phyloP scores from a whole-genome alignment of 1,140 invertebrate genomes.

The Catajapyx aquilonaris region DNA sequence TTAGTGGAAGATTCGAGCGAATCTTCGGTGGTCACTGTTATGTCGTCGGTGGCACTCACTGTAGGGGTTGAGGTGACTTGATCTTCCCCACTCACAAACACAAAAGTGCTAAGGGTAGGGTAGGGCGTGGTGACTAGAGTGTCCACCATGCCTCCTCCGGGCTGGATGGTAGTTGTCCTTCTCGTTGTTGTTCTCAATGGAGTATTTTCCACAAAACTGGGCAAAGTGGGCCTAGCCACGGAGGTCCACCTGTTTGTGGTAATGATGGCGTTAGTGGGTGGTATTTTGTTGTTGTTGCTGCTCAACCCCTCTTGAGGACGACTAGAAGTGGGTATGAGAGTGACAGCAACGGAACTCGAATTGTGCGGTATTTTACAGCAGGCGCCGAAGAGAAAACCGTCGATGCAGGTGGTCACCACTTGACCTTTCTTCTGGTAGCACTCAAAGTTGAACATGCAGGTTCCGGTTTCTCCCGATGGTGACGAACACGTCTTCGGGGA shows the following conservation, averaged over 20 bases:
- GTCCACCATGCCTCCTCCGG: too few relatives aligned
- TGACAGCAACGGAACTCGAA: too few relatives aligned
- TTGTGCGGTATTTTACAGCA: slow-evolving; percentile 55
- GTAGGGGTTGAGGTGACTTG: too few relatives aligned
- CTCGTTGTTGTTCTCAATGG: background rate
- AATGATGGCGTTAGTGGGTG: background rate
- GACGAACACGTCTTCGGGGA: background rate
- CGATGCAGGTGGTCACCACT: slow-evolving; percentile 73
- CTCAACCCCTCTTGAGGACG: background rate
- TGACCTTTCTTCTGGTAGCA: slow-evolving; percentile 55
- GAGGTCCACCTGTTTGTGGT: background rate
- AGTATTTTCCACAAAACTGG: background rate
- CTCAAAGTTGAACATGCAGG: slow-evolving; percentile 88
- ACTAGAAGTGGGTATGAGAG: background rate
- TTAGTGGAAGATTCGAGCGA: background rate
- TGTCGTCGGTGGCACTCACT: too few relatives aligned
- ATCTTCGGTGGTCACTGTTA: too few relatives aligned
- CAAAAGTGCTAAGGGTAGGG: too few relatives aligned
- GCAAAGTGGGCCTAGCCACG: background rate
- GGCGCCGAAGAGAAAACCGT: slow-evolving; percentile 74
- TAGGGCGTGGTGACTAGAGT: too few relatives aligned
- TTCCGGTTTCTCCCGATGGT: slow-evolving; percentile 24
- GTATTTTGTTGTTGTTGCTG: background rate
- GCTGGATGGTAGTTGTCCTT: background rate
- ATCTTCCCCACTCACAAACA: too few relatives aligned